Evolutionary conservation across 1,140 invertebrate species (phyloP), one percentile per base, ranked within the genome.

Genomic region (Epicauta chinensis): DNA sequence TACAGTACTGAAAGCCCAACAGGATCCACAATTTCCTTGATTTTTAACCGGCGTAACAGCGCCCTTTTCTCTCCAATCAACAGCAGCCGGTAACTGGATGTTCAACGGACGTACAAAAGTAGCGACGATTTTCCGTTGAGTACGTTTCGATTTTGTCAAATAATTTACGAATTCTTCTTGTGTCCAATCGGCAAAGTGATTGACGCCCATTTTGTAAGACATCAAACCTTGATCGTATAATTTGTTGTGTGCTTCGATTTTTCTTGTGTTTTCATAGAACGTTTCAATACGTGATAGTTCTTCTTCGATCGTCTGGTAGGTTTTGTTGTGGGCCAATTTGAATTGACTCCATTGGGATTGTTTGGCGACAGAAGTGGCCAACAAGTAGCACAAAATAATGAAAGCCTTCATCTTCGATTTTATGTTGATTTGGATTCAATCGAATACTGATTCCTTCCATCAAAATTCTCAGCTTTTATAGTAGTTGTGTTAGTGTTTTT

Each of bases 1-100:
- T 40, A 49, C 46, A 7, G 37, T 16, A n/a, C 34, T 32, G n/a
- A 49, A 49, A 0, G 46, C 46, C 46, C 46, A 49, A 16, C 46
- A 49, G n/a, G 46, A 49, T 15, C 46, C 46, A 23, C 46, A 49
- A 11, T 16, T 39, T 31, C 36, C 15, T 31, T 49, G 46, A 5
- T 49, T 31, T 40, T 41, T 39, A 1, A 49, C 46, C 2, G 35
- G 36, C 9, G 46, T 49, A 38, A 49, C 29, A 17, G 31, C 23
- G 10, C 46, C 46, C 3, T 29, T 39, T 13, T 11, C 31, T 13
- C 37, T 4, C 46, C 46, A 49, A 29, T 49, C 46, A 39, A 14
- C 3, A 7, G 4, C 34, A 36, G 2, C 37, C 15, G 2, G 3
- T 10, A 14, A 31, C 9, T 40, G 4, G 1, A 7, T 7, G 7